Percentiles rank a stretch among this genome's conserved stretches.
Conservation (phyloP, 2,888 invertebrate genomes). For the Caenorhabditis auriculariae region DNA sequence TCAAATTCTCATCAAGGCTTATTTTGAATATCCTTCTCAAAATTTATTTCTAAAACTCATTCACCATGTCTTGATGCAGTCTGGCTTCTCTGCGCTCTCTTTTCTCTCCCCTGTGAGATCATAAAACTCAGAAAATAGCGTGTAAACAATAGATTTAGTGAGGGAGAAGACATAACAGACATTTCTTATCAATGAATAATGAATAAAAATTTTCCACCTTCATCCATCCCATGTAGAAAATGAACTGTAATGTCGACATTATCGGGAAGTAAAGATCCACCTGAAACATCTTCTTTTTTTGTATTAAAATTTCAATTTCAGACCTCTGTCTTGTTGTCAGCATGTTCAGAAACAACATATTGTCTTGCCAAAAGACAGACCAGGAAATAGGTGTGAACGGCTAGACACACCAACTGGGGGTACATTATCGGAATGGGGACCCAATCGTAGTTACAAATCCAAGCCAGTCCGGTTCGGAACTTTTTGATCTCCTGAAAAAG, state of each 20-base stretch:
- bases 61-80: too few species aligned
- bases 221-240: conserved; percentile 62
- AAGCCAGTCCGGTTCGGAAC: conserved; percentile 51
- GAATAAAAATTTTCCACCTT: conserved; percentile 41
- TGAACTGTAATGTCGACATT: conserved; percentile 59
- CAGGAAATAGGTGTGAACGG: conserved; percentile 59
- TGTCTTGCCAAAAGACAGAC: conserved; percentile 57
- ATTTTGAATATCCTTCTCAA: not conserved
- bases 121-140: too few species aligned
- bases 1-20: too few species aligned
- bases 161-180: too few species aligned
- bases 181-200: too few species aligned
- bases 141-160: too few species aligned
- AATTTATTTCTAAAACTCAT: not conserved
- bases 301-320: too few species aligned
- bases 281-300: conserved; percentile 18
- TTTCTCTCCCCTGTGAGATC: too few species aligned
- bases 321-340: conserved; percentile 46
- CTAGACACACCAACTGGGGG: conserved; percentile 48
- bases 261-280: conserved; percentile 59
- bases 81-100: too few species aligned
- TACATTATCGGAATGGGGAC: conserved; percentile 52
- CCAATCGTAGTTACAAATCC: conserved; percentile 54
- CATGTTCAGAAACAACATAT: conserved; percentile 49
- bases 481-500: conserved; percentile 38